Evolutionary conservation across 2,888 invertebrate species (phyloP), one percentile per base, ranked within the genome.

Genomic region (Platycheirus rosarum): DNA sequence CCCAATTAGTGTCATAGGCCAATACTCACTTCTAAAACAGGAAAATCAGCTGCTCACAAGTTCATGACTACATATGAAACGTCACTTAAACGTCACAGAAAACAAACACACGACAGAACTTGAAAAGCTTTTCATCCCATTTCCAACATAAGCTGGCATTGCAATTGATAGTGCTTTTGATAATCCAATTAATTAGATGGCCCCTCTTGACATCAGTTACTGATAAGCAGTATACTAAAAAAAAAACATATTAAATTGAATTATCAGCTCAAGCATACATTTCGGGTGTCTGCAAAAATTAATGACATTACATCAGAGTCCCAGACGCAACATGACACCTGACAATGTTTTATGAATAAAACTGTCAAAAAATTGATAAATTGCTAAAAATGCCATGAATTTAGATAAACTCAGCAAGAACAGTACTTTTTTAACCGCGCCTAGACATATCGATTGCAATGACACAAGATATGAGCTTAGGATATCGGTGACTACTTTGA

Each of bases 71-170:
- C 29, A 26, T 11, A 37, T 20, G 40, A 14, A 23, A 40, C 14
- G n/a, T 57, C 8, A 16, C 13, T 23, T 5, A 37, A 20, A 26
- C 26, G 26, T 57, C 40, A 57, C 40, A 40, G 4, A 57, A 26
- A 6, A 57, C 14, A 40, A 0, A 40, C 14, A 13, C 7, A 2
- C 23, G 2, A 0, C 11, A 23, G 8, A 7, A 32, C 29, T 23
- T 23, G 11, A 14, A 40, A 57, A 57, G 57, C 57, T 57, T 57
- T 57, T 26, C 6, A 53, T 13, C 35, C 35, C 1, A 32, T 53
- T 53, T 32, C 3, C 9, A 13, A 35, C 35, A 11, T 14, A 51
- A 46, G 20, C 13, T 29, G 49, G 6, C 51, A 51, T 51, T 44
- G 8, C 42, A 44, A 1, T 2, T 44, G 42, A 37, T 37, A 13